A percentile compares a stretch with the other conserved stretches of the same genome.
Conservation (phyloP, 2,113 vertebrate species). For the Panthera tigris region DNA sequence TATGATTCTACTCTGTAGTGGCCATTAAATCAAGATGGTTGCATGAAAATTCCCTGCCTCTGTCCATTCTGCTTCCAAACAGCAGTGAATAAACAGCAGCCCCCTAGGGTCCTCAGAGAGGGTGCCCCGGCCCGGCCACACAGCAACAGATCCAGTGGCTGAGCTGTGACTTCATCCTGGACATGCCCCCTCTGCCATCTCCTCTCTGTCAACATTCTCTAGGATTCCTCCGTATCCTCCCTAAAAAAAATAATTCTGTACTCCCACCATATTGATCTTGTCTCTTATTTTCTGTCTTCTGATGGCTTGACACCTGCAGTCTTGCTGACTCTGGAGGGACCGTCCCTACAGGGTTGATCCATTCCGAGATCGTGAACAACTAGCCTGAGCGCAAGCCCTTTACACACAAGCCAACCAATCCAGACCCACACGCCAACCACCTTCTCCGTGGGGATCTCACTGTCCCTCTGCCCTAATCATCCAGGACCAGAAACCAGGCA, state of each 20-base stretch:
- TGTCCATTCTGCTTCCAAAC: neutral
- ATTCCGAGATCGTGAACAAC: neutral
- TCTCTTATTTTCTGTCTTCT: neutral
- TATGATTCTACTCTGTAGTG: neutral
- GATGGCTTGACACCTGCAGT: neutral
- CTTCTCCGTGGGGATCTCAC: neutral
- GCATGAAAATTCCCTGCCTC: neutral
- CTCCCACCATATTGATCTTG: neutral
- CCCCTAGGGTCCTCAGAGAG: rapidly evolving
- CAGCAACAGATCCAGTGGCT: too few species aligned
- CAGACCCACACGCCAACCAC: neutral
- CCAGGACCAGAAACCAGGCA: neutral
- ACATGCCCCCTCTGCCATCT: neutral
- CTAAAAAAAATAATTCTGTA: neutral
- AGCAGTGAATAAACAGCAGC: neutral
- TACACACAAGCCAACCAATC: neutral
- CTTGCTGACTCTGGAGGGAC: neutral
- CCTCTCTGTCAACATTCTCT: neutral
- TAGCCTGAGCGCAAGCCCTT: neutral
- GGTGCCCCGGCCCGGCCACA: rapidly evolving
- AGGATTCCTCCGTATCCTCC: neutral
- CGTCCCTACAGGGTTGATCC: neutral
- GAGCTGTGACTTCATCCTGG: neutral
- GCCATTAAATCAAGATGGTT: neutral
- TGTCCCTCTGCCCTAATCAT: neutral